These are phyloP conservation scores for Hololepta plana DNA, from an alignment of 2,888 invertebrate species.

Conservation along the genomic window DNA sequence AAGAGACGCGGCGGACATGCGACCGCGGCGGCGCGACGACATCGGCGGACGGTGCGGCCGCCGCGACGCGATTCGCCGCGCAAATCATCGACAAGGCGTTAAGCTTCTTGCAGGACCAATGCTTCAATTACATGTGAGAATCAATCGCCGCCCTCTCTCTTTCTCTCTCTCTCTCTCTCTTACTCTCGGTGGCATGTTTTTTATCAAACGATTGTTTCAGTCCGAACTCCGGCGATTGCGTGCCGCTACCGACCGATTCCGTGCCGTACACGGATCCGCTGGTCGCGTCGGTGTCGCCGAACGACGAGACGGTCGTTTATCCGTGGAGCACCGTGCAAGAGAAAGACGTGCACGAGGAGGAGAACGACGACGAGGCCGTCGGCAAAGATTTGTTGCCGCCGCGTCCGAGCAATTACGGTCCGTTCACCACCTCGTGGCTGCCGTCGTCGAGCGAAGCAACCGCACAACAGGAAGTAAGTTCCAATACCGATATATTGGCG, in stretches of 20 bases:
- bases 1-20: constrained; percentile 32
- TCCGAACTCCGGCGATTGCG: constrained; percentile 33
- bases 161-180: constrained; percentile 2
- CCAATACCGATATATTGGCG: too few relatives aligned
- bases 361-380: constrained; percentile 10
- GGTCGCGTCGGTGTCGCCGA: constrained; percentile 19
- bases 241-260: constrained; percentile 14
- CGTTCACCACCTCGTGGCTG: constrained; percentile 14
- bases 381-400: constrained; percentile 14
- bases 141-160: constrained; percentile 1
- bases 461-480: too few relatives aligned
- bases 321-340: constrained; percentile 21
- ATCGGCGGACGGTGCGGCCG: constrained; percentile 29
- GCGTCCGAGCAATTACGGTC: constrained; percentile 5
- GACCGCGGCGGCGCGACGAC: too few relatives aligned
- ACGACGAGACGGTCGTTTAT: constrained; percentile 21
- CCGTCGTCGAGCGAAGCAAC: constrained; percentile 12
- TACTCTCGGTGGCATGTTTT: constrained; percentile 3
- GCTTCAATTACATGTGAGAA: constrained; percentile 37
- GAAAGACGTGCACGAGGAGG: constrained; percentile 10
- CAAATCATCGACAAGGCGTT: constrained; percentile 39
- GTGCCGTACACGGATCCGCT: constrained; percentile 13
- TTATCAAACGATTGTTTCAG: too few relatives aligned
- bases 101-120: constrained; percentile 38
- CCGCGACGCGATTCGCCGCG: constrained; percentile 32